Conservation (phyloP, 2,888 invertebrate species). For the Tipula lateralis region DNA sequence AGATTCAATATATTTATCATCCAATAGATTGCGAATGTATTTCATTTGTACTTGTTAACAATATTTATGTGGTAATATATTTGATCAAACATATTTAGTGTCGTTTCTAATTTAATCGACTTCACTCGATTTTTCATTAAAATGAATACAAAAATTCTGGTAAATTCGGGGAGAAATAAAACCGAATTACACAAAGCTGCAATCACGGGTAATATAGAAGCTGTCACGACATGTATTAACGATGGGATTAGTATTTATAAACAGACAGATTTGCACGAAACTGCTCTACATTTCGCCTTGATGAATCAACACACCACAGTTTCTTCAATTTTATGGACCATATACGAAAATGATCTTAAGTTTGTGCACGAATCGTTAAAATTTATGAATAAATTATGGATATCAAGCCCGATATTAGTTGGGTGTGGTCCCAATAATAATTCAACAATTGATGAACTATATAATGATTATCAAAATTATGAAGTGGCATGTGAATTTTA, state of each 20-base stretch:
- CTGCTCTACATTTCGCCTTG: neutral
- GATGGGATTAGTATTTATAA: neutral
- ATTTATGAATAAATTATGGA: neutral
- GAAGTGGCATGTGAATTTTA: neutral
- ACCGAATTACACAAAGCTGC: neutral
- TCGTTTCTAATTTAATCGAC: no score
- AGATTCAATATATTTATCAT: no score
- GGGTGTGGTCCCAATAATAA: neutral
- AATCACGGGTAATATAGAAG: neutral
- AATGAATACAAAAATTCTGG: no score
- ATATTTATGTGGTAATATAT: no score
- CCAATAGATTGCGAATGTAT: no score
- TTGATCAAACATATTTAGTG: no score
- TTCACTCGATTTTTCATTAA: no score
- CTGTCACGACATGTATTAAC: neutral
- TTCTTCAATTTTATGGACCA: neutral
- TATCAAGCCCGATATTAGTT: neutral
- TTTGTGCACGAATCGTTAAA: neutral
- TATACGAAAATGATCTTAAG: neutral
- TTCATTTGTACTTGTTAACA: no score
- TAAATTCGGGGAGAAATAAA: no score
- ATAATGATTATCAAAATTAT: neutral
- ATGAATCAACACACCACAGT: neutral
- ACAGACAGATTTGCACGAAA: neutral
- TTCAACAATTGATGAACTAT: neutral